phyloP scores from a whole-genome alignment of 2,888 invertebrate species.

The Drosophila subquinaria region DNA sequence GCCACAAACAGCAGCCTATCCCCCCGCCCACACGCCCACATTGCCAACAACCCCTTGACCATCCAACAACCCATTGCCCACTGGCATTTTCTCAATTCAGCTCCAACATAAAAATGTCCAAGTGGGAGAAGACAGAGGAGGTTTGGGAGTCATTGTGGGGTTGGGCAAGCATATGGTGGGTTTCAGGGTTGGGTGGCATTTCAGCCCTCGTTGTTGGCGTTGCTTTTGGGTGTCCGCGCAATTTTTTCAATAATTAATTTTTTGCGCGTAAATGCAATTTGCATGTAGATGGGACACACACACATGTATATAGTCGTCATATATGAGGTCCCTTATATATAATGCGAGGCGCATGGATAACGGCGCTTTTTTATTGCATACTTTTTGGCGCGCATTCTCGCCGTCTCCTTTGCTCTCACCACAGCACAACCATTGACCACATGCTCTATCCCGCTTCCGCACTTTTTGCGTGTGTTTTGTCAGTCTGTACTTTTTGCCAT shows the following conservation, averaged over 20 bases:
- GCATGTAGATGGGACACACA: conserved; percentile 64
- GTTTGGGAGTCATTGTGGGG: conserved; percentile 12
- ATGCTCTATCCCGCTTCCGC: conserved; percentile 32
- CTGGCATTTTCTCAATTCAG: conserved; percentile 35
- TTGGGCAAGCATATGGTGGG: neutral
- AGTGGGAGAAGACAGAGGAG: neutral
- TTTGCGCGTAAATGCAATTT: conserved; percentile 81
- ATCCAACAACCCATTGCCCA: conserved; percentile 31
- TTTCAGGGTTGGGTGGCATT: conserved; percentile 11
- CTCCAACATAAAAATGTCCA: conserved; percentile 5
- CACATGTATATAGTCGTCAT: conserved; percentile 2
- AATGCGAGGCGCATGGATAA: conserved; percentile 23
- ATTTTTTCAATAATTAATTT: conserved; percentile 82
- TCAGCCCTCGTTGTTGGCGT: conserved; percentile 24
- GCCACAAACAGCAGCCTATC: conserved; percentile 42
- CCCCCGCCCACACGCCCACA: conserved; percentile 6
- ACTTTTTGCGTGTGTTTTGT: conserved; percentile 28
- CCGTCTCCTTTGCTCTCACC: conserved; percentile 44
- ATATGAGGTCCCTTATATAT: conserved; percentile 44
- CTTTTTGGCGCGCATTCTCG: conserved; percentile 64
- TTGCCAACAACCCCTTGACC: conserved; percentile 34
- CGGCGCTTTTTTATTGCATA: conserved; percentile 51
- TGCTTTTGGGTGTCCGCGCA: conserved; percentile 53
- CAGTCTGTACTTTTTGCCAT: conserved; percentile 52
- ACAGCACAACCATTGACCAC: conserved; percentile 2